phyloP scores from a whole-genome alignment of 64 coral and sea anemone species.

The Montipora capricornis region DNA sequence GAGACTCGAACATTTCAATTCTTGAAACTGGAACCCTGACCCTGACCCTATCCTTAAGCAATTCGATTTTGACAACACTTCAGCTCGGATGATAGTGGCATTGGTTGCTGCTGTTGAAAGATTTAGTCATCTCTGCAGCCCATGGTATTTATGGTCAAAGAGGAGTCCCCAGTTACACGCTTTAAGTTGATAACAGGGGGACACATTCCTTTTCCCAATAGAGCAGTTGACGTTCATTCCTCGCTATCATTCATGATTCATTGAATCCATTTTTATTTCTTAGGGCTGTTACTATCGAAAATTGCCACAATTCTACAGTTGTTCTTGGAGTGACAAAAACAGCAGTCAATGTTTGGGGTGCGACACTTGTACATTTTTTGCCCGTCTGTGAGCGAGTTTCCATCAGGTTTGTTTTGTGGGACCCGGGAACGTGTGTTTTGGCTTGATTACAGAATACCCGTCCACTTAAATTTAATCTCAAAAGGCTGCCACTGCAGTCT shows the following conservation, averaged over 20 bases:
- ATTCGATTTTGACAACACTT: too few relatives aligned
- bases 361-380: constrained; percentile 89
- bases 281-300: constrained; percentile 94
- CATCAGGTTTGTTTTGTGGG: constrained; percentile 71
- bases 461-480: too few relatives aligned
- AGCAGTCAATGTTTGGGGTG: constrained; percentile 93
- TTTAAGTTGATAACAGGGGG: too few relatives aligned
- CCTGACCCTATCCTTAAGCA: too few relatives aligned
- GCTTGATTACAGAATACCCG: too few relatives aligned
- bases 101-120: too few relatives aligned
- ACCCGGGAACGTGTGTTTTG: too few relatives aligned
- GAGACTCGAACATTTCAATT: background rate
- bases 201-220: background rate
- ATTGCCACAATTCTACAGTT: constrained; percentile 96
- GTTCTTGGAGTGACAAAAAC: constrained; percentile 92
- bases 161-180: too few relatives aligned
- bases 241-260: background rate
- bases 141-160: too few relatives aligned
- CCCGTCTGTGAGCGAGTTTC: constrained; percentile 84
- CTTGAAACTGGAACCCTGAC: background rate
- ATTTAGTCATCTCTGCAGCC: too few relatives aligned
- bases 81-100: too few relatives aligned
- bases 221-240: background rate
- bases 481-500: too few relatives aligned
- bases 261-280: background rate